Base-by-base conservation (phyloP, 2,888 invertebrate genomes). In the Teinopalpus imperialis region DNA sequence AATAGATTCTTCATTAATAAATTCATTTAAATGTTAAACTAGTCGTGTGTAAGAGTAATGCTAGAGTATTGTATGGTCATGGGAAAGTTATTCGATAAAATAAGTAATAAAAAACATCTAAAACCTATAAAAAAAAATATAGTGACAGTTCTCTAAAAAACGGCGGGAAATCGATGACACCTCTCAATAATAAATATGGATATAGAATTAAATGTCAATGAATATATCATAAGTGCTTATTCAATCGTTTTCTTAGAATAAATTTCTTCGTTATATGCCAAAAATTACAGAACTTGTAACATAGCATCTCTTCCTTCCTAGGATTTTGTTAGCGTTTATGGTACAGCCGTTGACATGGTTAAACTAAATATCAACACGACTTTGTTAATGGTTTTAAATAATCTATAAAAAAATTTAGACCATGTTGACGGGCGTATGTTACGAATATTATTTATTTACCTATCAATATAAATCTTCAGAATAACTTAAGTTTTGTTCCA, bases 401-500 rank as follows among this genome's bases (percentile, higher is more conserved):
- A 35, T 20, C 20, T 27, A 21, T 14, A 31, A 37, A 26, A 31
- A 16, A 2, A 16, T 4, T 16, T 16, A 51, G 46, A 29, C 36
- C 57, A 41, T 55, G 51, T 54, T 57, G 54, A 42, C 41, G 52
- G 43, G 45, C 34, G 51, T 53, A 52, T 32, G 47, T 53, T 53
- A 58, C 48, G 48, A 54, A 57, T 62, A 62, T 51, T 52, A 48
- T 59, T 73, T 73, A 76, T 79, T 64, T 74, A 78, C 80, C 81
- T 80, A 77, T 77, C 75, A 74, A 66, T 63, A 74, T 69, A 72
- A 69, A 70, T 63, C 64, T 46, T 60, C 59, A 54, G 43, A 40
- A 24, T 54, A 57, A 62, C 61, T 63, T 59, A 72, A 74, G 61
- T 77, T 78, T 81, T 79, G 81, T 86, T 87, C 86, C 83, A 83